Conservation (phyloP, 2,888 invertebrate genomes). For the Prosopocoilus inquinatus region DNA sequence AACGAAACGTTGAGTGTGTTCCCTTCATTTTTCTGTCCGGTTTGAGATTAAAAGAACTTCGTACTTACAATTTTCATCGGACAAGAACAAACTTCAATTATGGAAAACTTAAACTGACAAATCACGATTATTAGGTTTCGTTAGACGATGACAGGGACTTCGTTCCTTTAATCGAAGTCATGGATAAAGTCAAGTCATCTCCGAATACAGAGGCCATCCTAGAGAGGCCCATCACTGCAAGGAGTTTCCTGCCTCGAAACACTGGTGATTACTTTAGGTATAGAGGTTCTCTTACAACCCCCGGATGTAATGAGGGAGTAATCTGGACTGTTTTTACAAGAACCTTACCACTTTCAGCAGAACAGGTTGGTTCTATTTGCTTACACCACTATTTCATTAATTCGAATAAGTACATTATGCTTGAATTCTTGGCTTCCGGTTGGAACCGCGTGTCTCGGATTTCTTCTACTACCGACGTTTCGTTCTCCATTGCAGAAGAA, state of each 20-base stretch:
- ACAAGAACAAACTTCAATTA: too few species aligned
- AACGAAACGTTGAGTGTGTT: too few species aligned
- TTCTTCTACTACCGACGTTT: too few species aligned
- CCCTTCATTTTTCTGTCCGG: too few species aligned
- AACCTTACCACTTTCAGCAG: conserved; percentile 50
- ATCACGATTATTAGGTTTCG: conserved; percentile 39
- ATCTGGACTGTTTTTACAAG: conserved; percentile 67
- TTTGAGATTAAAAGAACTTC: too few species aligned
- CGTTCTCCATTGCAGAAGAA: too few species aligned
- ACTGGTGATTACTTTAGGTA: conserved; percentile 56
- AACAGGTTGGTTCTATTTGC: conserved; percentile 8
- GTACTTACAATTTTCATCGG: too few species aligned
- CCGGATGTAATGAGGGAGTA: conserved; percentile 70
- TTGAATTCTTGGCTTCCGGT: too few species aligned
- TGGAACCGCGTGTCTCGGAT: too few species aligned
- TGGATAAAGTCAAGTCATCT: conserved; percentile 33
- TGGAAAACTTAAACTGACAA: too few species aligned
- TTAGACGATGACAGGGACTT: conserved; percentile 45
- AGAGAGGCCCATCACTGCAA: conserved; percentile 15
- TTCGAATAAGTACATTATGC: too few species aligned
- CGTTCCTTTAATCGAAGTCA: conserved; percentile 37
- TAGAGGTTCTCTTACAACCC: conserved; percentile 73
- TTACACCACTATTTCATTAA: too few species aligned
- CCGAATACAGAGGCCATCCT: conserved; percentile 17
- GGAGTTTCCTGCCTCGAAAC: conserved; percentile 56